These are phyloP conservation scores for Hyalella azteca DNA, from an alignment of 2,888 invertebrate genomes.

Conservation along the genomic window DNA sequence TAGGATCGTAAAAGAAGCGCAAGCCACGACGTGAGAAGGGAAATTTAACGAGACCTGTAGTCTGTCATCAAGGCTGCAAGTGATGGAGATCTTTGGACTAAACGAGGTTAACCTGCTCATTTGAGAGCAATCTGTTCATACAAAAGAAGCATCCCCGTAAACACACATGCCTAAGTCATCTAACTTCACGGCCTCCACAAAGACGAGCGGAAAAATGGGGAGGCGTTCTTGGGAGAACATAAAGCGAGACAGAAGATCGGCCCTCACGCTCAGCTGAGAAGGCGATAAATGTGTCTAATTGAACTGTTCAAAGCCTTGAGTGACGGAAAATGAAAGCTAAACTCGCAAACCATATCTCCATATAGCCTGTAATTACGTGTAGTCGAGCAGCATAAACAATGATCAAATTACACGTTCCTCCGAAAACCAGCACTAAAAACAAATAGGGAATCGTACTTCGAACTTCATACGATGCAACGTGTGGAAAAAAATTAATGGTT, in stretches of 20 bases:
- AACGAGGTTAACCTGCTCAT: not conserved
- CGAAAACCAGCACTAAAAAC: too few species aligned
- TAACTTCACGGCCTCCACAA: too few species aligned
- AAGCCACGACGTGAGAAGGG: conserved; percentile 16
- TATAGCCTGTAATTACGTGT: not conserved
- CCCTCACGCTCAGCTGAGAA: not conserved
- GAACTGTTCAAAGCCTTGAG: conserved; percentile 16
- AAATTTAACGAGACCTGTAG: not conserved
- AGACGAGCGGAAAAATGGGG: too few species aligned
- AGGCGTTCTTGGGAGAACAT: not conserved
- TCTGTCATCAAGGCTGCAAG: not conserved
- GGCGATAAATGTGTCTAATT: conserved; percentile 23
- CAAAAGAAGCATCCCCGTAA: not conserved
- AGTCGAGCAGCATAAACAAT: not conserved
- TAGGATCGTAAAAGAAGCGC: not conserved
- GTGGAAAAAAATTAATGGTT: too few species aligned
- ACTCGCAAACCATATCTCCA: not conserved
- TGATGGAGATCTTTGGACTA: not conserved
- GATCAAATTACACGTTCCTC: not conserved
- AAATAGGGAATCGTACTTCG: too few species aligned
- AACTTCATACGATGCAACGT: too few species aligned
- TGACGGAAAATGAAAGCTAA: conserved; percentile 9
- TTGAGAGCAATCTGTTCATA: conserved; percentile 25
- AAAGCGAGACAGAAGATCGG: not conserved
- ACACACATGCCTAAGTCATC: not conserved